Conservation (phyloP, 2,113 vertebrate species). For the Acrocephalus arundinaceus region DNA sequence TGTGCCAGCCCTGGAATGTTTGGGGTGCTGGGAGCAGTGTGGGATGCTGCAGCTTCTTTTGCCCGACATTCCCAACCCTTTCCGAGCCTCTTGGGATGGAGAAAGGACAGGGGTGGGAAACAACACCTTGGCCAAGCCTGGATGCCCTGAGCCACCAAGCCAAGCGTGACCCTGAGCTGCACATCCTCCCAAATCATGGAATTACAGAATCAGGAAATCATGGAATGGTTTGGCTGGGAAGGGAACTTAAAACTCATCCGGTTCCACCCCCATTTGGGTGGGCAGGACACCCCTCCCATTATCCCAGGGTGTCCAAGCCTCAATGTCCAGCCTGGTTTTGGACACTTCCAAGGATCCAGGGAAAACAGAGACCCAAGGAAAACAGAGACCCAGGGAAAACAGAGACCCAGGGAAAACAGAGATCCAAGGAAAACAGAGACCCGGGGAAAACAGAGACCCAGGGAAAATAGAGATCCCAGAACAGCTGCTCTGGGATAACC, state of each 20-base stretch:
- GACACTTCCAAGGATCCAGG: neutral
- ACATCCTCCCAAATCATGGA: accelerated
- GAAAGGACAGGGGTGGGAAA: neutral
- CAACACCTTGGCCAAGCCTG: neutral
- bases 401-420: no score
- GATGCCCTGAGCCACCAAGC: neutral
- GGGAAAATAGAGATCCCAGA: no score
- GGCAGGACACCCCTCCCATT: neutral
- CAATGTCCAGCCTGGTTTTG: accelerated
- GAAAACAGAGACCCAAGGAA: no score
- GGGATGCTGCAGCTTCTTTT: neutral
- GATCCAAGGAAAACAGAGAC: no score
- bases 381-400: no score
- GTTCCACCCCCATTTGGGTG: neutral
- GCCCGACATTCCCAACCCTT: accelerated
- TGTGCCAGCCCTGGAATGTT: accelerated
- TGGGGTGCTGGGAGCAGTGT: neutral
- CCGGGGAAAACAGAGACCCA: no score
- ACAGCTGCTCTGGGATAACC: neutral
- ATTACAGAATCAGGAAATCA: accelerated
- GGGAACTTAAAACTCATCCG: neutral
- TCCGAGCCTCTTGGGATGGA: neutral
- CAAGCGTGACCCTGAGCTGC: neutral
- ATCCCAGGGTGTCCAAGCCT: neutral
- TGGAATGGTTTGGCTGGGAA: neutral